Percentiles rank a stretch among this genome's conserved stretches.
Evolutionary conservation across 2,888 invertebrate species (phyloP).

Genomic region (Ophion costatus): DNA sequence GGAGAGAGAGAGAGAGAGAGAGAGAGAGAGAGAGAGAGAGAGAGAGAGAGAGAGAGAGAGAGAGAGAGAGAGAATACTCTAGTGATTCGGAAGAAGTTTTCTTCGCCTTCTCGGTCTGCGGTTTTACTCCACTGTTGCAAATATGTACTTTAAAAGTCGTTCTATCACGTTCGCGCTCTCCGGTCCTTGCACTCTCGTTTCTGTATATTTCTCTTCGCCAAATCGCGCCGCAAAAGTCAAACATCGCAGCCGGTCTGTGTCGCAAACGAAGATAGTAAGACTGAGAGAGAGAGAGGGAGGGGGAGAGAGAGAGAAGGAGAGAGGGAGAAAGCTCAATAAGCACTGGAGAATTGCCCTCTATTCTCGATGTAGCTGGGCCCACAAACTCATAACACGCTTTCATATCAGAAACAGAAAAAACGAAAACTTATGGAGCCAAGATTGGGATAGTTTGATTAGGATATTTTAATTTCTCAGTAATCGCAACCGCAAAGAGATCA

Average conservation of each 20-base stretch:
- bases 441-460: background rate
- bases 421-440: constrained; percentile 27
- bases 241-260: constrained; percentile 30
- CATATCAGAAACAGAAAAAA: background rate
- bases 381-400: constrained; percentile 22
- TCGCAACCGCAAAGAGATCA: background rate
- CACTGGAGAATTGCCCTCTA: constrained; percentile 13
- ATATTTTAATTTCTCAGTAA: background rate
- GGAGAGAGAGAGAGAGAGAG: constrained; percentile 10
- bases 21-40: constrained; percentile 32
- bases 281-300: background rate
- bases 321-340: constrained; percentile 27
- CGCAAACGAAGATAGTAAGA: background rate
- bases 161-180: constrained; percentile 34
- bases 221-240: constrained; percentile 35
- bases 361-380: constrained; percentile 6
- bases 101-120: constrained; percentile 40
- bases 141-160: constrained; percentile 64
- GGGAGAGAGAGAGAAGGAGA: constrained; percentile 14
- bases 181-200: constrained; percentile 55
- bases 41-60: constrained; percentile 24
- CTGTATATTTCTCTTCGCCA: constrained; percentile 47
- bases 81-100: constrained; percentile 43
- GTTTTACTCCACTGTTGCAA: constrained; percentile 44
- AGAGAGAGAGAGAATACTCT: constrained; percentile 46